Conservation (phyloP, 2,113 vertebrate species). For the Sceloporus tristichus region DNA sequence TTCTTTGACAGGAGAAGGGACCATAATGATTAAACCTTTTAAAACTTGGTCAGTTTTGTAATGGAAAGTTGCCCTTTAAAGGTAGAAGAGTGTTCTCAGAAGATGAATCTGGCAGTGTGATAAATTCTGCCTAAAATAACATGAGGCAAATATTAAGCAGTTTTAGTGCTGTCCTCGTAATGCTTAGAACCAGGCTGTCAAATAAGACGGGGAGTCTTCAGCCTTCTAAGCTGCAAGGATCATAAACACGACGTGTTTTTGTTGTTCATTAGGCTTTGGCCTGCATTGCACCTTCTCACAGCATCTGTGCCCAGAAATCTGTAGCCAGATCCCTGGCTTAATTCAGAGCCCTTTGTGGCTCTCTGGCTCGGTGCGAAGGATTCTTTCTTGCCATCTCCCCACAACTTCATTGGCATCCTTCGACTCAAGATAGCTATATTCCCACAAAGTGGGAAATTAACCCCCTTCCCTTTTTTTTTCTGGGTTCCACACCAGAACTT, state of each 20-base stretch:
- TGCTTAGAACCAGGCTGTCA: neutral
- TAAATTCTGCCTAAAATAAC: neutral
- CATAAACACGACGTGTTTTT: constrained; percentile 12
- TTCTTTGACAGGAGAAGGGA: neutral
- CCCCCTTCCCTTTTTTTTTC: no score
- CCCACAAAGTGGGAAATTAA: constrained; percentile 11
- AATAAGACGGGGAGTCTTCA: neutral
- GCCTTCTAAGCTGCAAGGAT: neutral
- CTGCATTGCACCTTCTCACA: constrained; percentile 19
- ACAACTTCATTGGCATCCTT: neutral
- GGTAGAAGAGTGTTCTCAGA: neutral
- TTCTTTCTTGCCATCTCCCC: neutral
- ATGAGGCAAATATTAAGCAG: neutral
- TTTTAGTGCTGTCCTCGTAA: neutral
- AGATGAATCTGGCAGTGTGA: neutral
- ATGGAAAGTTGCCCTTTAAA: neutral
- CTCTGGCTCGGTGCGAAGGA: neutral
- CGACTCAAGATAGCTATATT: neutral
- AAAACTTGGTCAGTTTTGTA: no score
- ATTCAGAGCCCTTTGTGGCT: neutral
- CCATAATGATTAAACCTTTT: neutral
- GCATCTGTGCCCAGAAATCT: constrained; percentile 39
- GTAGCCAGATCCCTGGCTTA: constrained; percentile 41
- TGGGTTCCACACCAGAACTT: neutral
- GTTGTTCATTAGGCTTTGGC: constrained; percentile 5